Conservation (phyloP, 2,113 vertebrate genomes). For the Phyllostomus discolor region DNA sequence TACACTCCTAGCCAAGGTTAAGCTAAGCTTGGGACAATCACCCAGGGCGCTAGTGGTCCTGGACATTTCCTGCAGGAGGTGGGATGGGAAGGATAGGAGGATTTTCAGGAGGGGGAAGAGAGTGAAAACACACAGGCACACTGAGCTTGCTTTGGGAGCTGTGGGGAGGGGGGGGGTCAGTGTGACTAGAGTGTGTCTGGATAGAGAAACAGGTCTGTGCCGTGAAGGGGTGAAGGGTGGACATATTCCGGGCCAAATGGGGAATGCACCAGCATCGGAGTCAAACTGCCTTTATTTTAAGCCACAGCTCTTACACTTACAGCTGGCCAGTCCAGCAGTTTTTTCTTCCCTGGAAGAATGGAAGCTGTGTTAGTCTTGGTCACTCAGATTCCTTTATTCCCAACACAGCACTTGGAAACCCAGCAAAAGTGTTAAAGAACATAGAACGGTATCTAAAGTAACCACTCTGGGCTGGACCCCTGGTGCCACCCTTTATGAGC, state of each 20-base stretch:
- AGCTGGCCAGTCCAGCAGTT: neutral
- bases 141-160: neutral
- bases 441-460: neutral
- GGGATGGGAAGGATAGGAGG: neutral
- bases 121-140: fast-evolving
- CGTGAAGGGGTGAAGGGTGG: no score
- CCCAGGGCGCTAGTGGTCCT: neutral
- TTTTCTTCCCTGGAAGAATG: neutral
- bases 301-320: neutral
- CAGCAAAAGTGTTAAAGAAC: neutral
- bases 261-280: neutral
- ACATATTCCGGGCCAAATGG: neutral
- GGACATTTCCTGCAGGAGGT: neutral
- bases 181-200: fast-evolving
- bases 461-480: neutral
- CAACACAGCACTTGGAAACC: neutral
- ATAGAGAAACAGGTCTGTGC: neutral
- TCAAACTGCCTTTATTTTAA: neutral
- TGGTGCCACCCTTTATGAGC: neutral
- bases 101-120: neutral
- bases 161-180: fast-evolving
- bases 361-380: neutral
- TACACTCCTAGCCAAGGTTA: neutral
- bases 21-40: neutral
- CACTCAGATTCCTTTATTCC: neutral